Base-by-base conservation (phyloP, 1,140 invertebrate genomes). In the Cherax destructor region DNA sequence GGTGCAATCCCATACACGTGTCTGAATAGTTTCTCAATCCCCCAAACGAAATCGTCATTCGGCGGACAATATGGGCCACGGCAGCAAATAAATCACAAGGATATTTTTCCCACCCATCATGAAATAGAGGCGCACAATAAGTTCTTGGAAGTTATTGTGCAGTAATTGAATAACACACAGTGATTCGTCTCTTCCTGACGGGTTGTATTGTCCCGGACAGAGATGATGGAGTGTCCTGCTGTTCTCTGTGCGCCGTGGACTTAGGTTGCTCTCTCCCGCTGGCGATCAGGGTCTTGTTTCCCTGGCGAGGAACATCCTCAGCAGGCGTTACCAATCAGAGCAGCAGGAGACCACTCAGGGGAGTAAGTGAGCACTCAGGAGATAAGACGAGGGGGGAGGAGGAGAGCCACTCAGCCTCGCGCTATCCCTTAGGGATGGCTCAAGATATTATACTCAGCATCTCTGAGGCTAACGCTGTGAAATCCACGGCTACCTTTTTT, bases 81-180 rank as follows among this genome's bases (percentile, higher is more conserved):
- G 88, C 83, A 91, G 88, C 72, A 91, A 91, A 91, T 91, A 91
- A 80, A 91, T 91, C 83, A 91, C 77, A 78, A 77, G 88, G 74
- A 79, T 91, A 91, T 91, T 85, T 91, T 84, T 78, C 69, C 83
- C 50, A 47, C 47, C 83, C 88, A 79, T 80, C 83, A 85, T 85
- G 83, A 91, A 86, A 91, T 72, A 91, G 83, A 91, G 83, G 86
- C 41, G 77, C 88, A 91, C 88, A 91, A 91, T 79, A 49, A 59
- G 83, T 91, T 86, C 88, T 86, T 91, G 83, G 88, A 91, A 79
- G 88, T 76, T 85, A 85, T 91, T 91, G 88, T 91, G 83, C 76
- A 30, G 83, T 91, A 91, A 91, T 91, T 85, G 88, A 91, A 91
- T 91, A 86, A 86, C 84, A 91, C 88, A 91, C 88, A 91, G 88